These are phyloP conservation scores for Hypanus sabinus DNA, from an alignment of 2,113 vertebrate species.

Conservation along the genomic window DNA sequence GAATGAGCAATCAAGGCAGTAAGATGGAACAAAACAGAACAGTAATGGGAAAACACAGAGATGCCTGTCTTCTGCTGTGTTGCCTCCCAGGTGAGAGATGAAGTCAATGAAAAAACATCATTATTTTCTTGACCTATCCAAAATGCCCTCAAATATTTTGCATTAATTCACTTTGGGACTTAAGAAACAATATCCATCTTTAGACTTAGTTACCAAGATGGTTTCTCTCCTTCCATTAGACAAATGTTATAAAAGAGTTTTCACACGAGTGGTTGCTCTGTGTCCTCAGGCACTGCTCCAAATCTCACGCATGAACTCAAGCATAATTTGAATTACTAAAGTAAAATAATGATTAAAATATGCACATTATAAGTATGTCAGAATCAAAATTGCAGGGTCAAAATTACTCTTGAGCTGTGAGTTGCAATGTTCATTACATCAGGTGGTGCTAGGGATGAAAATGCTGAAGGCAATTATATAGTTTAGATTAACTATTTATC, in stretches of 20 bases:
- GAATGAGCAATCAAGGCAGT: neutral
- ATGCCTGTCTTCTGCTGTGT: no score
- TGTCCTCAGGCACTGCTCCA: neutral
- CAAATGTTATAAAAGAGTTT: neutral
- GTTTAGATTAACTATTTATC: neutral
- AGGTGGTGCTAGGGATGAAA: no score
- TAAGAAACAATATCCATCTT: neutral
- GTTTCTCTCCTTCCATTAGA: neutral
- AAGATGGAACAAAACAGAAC: neutral
- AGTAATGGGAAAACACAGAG: neutral
- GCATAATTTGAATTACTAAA: neutral
- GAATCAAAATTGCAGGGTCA: neutral
- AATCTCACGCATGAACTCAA: neutral
- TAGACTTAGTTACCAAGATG: no score
- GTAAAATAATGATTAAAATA: neutral
- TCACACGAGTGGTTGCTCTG: neutral
- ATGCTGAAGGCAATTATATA: neutral
- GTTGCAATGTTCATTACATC: neutral
- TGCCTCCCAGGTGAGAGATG: no score
- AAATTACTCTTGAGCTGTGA: neutral
- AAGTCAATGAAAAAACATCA: neutral
- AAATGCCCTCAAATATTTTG: neutral
- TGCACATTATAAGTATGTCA: neutral
- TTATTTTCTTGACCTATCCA: neutral
- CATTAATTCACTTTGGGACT: neutral